Base-by-base conservation (phyloP, 1,140 invertebrate genomes). In the Tetranychus urticae region DNA sequence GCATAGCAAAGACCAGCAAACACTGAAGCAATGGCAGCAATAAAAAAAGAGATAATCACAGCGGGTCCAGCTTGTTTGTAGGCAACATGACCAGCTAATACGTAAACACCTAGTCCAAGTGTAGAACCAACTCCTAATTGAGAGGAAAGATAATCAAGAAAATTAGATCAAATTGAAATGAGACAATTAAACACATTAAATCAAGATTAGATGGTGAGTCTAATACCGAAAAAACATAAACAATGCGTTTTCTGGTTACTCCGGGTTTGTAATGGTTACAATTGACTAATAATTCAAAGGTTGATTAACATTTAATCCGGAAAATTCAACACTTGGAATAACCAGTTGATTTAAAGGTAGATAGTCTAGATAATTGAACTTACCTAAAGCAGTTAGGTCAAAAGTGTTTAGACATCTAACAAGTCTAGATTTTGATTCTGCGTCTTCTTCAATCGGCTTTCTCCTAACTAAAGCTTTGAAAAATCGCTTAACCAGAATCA, bases 31-130 rank as follows among this genome's bases (percentile, higher is more conserved):
- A 92, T 70, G 13, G 88, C 88, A 54, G 88, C 88, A 39, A 91
- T 81, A 8, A 91, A 71, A 69, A 92, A 92, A 10, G 87, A 90
- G 14, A 92, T 66, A 31, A 3, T 46, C 6, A 91, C 87, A 2
- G 86, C 82, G 0, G 89, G 88, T 0, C 89, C 89, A 35, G 88
- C 83, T 0, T 79, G 80, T 33, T 81, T 79, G 70, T 81, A 85
- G n/a, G 88, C 87, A 1, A 92, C 87, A 58, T 84, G 79, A 13
- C 88, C 89, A 6, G 86, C 86, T 35, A 93, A 74, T 3, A 94
- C 86, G 70, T 93, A 94, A 12, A 92, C 86, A 0, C 89, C 89
- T 31, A 91, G 75, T 1, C 88, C 89, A 1, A 94, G 74, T 0
- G 88, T 92, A 63, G 84, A 82, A 13, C 88, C 88, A 34, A 92